Evolutionary conservation across 2,888 invertebrate genomes (phyloP).

Genomic region (Andrena dorsata): DNA sequence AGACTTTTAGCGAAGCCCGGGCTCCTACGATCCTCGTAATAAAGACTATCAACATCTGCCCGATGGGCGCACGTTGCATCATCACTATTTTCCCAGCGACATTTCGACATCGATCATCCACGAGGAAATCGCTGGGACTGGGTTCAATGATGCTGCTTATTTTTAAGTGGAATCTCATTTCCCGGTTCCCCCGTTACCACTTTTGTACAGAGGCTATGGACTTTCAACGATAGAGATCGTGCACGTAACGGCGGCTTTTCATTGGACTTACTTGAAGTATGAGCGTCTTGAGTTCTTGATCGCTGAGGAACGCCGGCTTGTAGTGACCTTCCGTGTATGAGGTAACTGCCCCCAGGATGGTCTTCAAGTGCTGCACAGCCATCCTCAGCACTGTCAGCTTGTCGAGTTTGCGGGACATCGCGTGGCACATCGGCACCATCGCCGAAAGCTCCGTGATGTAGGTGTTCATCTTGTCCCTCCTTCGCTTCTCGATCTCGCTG

Average conservation of each 20-base stretch:
- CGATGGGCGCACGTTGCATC: conserved; percentile 4
- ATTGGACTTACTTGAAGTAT: conserved; percentile 89
- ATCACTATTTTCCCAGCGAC: neutral
- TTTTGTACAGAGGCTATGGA: neutral
- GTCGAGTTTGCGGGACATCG: conserved; percentile 96
- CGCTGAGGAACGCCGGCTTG: conserved; percentile 93
- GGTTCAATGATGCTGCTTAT: neutral
- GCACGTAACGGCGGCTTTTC: neutral
- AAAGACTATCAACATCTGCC: conserved; percentile 22
- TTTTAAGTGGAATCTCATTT: neutral
- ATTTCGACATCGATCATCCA: neutral
- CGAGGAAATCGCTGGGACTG: neutral
- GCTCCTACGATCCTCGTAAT: conserved; percentile 17
- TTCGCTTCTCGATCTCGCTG: conserved; percentile 97
- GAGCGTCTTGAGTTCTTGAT: conserved; percentile 94
- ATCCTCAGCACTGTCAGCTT: conserved; percentile 95
- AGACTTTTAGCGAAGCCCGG: conserved; percentile 17
- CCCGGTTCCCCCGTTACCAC: neutral
- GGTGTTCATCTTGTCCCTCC: conserved; percentile 98
- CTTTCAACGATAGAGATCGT: conserved; percentile 5
- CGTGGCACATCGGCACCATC: conserved; percentile 97
- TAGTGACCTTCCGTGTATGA: conserved; percentile 91
- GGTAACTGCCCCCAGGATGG: conserved; percentile 90
- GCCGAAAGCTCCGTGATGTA: conserved; percentile 95
- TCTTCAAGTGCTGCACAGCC: conserved; percentile 97